A percentile compares a stretch with the other conserved stretches of the same genome.
Conservation (phyloP, 2,888 invertebrate species). For the Nemapogon koenigi region DNA sequence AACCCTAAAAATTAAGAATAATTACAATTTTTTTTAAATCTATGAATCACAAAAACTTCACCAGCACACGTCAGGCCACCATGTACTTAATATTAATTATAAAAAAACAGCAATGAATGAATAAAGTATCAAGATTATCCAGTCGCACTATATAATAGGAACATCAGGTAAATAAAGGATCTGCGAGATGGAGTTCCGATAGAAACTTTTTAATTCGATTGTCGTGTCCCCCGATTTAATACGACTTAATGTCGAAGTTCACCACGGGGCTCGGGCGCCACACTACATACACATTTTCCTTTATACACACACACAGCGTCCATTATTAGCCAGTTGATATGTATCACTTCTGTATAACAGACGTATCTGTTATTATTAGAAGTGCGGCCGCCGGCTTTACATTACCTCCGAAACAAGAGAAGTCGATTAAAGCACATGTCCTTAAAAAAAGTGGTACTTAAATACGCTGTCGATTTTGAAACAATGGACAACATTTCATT, state of each 20-base stretch:
- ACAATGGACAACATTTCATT: no score
- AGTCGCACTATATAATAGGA: constrained; percentile 1
- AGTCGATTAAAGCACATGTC: no score
- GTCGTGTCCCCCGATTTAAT: constrained; percentile 4
- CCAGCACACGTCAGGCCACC: background rate
- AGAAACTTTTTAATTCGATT: constrained; percentile 10
- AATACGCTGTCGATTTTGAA: no score
- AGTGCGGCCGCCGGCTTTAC: background rate
- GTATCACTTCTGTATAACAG: background rate
- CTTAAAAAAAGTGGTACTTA: no score
- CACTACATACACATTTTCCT: no score
- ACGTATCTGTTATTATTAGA: background rate
- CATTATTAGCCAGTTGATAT: no score
- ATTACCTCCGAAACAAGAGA: no score
- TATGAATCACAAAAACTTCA: background rate
- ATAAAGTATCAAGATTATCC: constrained; percentile 3
- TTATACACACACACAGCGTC: no score
- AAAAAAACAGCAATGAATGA: no score
- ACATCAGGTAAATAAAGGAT: constrained; percentile 10
- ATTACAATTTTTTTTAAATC: no score
- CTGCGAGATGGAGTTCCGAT: constrained; percentile 2
- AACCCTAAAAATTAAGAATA: background rate
- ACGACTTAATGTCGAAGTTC: constrained; percentile 10
- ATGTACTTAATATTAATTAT: background rate
- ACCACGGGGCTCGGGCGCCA: background rate